These are phyloP conservation scores for Galleria mellonella DNA, from an alignment of 1,140 invertebrate species.

Conservation along the genomic window DNA sequence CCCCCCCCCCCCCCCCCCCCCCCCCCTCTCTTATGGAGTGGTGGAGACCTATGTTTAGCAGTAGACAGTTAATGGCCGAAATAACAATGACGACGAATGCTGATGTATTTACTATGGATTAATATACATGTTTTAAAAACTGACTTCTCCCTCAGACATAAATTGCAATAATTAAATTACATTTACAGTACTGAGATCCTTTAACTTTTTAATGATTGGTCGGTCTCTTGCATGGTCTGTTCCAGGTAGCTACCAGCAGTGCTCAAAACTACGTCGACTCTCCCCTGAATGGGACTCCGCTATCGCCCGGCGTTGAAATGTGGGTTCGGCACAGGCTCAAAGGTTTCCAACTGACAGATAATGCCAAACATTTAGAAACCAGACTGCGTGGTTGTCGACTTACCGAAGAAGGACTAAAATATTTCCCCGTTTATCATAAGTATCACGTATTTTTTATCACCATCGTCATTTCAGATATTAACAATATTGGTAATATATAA, in stretches of 20 bases:
- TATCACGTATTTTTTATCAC: conserved; percentile 11
- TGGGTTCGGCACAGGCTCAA: conserved; percentile 18
- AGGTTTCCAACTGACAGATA: conserved; percentile 18
- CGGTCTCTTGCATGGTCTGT: no score
- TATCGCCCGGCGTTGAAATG: conserved; percentile 32
- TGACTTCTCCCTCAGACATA: no score
- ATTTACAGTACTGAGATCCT: no score
- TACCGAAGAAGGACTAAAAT: conserved; percentile 18
- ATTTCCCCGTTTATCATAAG: conserved; percentile 42
- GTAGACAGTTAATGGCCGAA: no score
- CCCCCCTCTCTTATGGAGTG: no score
- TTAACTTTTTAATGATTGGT: no score
- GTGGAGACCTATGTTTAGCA: no score
- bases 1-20: no score
- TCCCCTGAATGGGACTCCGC: conserved; percentile 31
- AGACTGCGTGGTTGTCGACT: conserved; percentile 26
- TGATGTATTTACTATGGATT: no score
- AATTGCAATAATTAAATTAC: no score
- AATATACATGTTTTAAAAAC: no score
- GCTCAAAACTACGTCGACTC: conserved; percentile 33
- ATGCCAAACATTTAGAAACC: conserved; percentile 16
- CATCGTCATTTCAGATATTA: neutral
- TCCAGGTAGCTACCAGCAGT: conserved; percentile 20
- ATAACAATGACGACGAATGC: no score
- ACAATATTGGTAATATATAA: neutral